phyloP scores from a whole-genome alignment of 2,888 invertebrate genomes.

The Ichneumon xanthorius region DNA sequence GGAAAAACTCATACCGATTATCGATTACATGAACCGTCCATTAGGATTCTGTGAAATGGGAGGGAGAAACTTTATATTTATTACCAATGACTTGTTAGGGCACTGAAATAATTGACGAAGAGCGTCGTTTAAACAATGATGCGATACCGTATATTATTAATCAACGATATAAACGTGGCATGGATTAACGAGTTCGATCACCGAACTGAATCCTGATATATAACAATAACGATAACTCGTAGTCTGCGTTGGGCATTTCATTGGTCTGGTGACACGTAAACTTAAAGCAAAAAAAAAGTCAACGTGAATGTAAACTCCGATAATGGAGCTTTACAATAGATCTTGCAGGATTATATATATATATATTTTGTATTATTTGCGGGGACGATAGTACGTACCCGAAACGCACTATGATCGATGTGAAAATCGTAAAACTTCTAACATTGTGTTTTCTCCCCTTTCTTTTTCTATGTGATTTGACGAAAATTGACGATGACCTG shows the following conservation, averaged over 20 bases:
- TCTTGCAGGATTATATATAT: conserved; percentile 9
- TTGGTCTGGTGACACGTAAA: conserved; percentile 76
- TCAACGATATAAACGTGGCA: conserved; percentile 6
- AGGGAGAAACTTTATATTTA: conserved; percentile 26
- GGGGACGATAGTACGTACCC: conserved; percentile 48
- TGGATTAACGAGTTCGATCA: conserved; percentile 6
- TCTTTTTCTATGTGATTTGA: conserved; percentile 85
- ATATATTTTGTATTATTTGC: conserved; percentile 12
- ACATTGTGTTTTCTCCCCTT: conserved; percentile 84
- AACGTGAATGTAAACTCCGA: conserved; percentile 47
- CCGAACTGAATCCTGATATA: conserved; percentile 23
- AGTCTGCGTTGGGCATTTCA: conserved; percentile 81
- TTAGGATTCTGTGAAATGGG: conserved; percentile 16
- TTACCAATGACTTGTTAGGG: conserved; percentile 33
- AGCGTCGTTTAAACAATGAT: neutral
- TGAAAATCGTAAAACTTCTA: conserved; percentile 76
- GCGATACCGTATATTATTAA: neutral
- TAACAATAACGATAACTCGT: conserved; percentile 9
- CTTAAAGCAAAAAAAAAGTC: conserved; percentile 25
- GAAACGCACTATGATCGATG: conserved; percentile 29
- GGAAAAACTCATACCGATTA: neutral
- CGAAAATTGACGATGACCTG: conserved; percentile 85
- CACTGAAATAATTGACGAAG: conserved; percentile 29
- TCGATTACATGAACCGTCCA: neutral
- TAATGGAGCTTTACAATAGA: neutral